Evolutionary conservation across 1,140 invertebrate species (phyloP).

Genomic region (Chironomus striatipennis): DNA sequence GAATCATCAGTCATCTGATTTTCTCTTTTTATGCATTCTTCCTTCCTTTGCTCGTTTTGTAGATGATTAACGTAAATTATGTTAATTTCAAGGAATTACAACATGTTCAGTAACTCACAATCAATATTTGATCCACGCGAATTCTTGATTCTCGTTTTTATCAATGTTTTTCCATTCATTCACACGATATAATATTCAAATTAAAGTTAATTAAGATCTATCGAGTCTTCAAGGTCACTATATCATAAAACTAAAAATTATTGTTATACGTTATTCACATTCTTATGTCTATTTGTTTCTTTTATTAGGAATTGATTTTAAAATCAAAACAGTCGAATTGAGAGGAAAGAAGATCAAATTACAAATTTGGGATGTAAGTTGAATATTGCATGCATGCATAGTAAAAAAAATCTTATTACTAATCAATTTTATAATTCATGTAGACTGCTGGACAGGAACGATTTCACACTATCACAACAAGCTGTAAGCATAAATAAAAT

Average conservation of each 20-base stretch:
- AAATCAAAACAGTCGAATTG: constrained; percentile 96
- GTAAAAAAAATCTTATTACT: constrained; percentile 25
- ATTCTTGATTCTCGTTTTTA: too few relatives aligned
- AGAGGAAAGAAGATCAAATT: constrained; percentile 97
- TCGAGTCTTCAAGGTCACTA: background rate
- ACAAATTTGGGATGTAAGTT: constrained; percentile 75
- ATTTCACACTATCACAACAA: constrained; percentile 93
- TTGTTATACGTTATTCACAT: background rate
- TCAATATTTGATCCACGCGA: too few relatives aligned
- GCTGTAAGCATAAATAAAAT: too few relatives aligned
- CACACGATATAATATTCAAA: background rate
- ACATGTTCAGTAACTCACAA: too few relatives aligned
- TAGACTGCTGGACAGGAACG: constrained; percentile 88
- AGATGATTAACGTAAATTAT: too few relatives aligned
- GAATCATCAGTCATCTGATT: too few relatives aligned
- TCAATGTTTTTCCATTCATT: too few relatives aligned
- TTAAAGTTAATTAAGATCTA: background rate
- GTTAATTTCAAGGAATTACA: too few relatives aligned
- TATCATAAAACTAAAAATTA: constrained; percentile 11
- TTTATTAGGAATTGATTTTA: constrained; percentile 92
- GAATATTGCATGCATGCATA: background rate
- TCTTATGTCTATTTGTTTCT: constrained; percentile 31
- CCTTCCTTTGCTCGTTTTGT: too few relatives aligned
- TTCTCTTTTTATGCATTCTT: too few relatives aligned
- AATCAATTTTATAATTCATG: constrained; percentile 1